Conservation (phyloP, 2,888 invertebrate species). For the Siphlonurus alternatus region DNA sequence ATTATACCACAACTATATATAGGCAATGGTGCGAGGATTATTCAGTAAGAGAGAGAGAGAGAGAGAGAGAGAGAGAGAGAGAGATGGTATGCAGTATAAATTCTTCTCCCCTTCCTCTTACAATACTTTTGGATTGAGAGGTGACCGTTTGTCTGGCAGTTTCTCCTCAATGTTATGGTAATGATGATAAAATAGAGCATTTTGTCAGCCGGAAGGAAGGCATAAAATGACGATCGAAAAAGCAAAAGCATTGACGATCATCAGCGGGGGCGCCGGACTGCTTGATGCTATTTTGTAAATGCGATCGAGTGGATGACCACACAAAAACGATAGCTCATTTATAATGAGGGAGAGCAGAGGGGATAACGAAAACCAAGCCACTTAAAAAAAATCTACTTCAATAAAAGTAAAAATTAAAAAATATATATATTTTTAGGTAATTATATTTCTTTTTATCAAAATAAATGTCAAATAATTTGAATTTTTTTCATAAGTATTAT, state of each 20-base stretch:
- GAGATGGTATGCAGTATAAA: background rate
- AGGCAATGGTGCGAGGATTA: no score
- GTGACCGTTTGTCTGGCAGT: background rate
- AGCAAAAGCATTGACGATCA: background rate
- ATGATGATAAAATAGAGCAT: background rate
- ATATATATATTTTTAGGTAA: background rate
- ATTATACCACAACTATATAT: no score
- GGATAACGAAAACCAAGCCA: background rate
- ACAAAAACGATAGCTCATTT: background rate
- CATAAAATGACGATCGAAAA: background rate
- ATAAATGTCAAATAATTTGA: no score
- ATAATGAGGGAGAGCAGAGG: background rate
- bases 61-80: background rate
- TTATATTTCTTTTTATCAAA: no score
- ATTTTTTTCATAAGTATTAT: no score
- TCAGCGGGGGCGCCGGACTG: background rate
- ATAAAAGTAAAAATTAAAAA: background rate
- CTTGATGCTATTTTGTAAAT: background rate
- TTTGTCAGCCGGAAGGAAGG: constrained; percentile 1
- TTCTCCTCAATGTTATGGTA: background rate
- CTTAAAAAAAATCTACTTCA: background rate
- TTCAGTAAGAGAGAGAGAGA: background rate
- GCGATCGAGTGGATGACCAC: constrained; percentile 3
- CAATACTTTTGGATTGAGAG: background rate
- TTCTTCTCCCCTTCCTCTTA: background rate